Evolutionary conservation across 2,888 invertebrate genomes (phyloP).

Genomic region (Leptinotarsa rubiginosa): DNA sequence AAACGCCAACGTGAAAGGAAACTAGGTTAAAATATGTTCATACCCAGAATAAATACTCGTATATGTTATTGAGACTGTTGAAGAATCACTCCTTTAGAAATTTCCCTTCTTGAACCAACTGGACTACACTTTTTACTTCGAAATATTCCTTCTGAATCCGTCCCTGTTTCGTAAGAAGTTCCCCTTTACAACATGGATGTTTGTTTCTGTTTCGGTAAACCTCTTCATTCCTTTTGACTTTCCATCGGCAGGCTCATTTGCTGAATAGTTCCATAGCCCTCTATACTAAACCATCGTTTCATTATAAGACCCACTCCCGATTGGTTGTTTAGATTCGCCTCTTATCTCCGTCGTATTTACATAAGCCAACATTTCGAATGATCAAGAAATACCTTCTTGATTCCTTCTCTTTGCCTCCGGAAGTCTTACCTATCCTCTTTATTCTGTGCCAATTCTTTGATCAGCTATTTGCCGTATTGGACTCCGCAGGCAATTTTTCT

Average conservation of each 20-base stretch:
- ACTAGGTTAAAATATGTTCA: too few relatives aligned
- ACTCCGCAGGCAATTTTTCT: slow-evolving; percentile 34
- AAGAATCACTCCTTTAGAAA: background rate
- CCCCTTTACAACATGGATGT: slow-evolving; percentile 64
- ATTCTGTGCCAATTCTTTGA: slow-evolving; percentile 39
- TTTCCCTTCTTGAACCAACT: background rate
- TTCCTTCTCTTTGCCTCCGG: slow-evolving; percentile 37
- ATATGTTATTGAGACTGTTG: too few relatives aligned
- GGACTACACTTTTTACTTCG: background rate
- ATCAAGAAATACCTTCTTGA: slow-evolving; percentile 47
- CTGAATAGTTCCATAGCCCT: slow-evolving; percentile 62
- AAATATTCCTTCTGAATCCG: slow-evolving; percentile 22
- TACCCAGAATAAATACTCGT: too few relatives aligned
- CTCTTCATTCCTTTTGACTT: slow-evolving; percentile 66
- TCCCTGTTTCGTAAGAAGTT: slow-evolving; percentile 46
- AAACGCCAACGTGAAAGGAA: too few relatives aligned
- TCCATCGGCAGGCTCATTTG: slow-evolving; percentile 64
- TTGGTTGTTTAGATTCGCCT: slow-evolving; percentile 64
- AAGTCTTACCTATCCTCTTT: slow-evolving; percentile 28
- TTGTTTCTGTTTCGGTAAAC: slow-evolving; percentile 66
- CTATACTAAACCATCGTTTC: slow-evolving; percentile 62
- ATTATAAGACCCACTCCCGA: slow-evolving; percentile 63
- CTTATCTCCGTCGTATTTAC: slow-evolving; percentile 63
- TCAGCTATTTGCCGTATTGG: slow-evolving; percentile 30
- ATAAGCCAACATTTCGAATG: slow-evolving; percentile 54